Conservation (phyloP, 2,888 invertebrate species). For the Lathronympha strigana region DNA sequence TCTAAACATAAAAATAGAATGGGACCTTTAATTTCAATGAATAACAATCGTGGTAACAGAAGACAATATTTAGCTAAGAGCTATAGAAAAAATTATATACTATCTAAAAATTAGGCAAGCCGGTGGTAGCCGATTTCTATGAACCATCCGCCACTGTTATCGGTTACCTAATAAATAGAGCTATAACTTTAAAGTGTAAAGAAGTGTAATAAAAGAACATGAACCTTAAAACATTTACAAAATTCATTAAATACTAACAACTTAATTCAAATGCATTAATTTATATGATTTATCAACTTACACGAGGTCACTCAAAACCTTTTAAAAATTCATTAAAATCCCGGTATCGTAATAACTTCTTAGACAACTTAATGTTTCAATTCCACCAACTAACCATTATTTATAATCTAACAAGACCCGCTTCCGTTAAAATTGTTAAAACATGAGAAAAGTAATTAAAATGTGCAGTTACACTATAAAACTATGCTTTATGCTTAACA, state of each 20-base stretch:
- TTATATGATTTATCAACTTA: conserved; percentile 25
- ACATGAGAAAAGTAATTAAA: conserved; percentile 52
- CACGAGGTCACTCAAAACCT: conserved; percentile 24
- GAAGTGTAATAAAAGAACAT: no score
- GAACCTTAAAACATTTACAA: background rate
- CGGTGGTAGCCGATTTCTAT: no score
- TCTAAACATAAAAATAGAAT: no score
- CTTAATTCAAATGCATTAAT: conserved; percentile 23
- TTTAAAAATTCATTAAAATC: conserved; percentile 32
- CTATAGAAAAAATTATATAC: no score
- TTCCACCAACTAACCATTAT: conserved; percentile 43
- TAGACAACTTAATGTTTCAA: conserved; percentile 36
- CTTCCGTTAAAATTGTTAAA: conserved; percentile 46
- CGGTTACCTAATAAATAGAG: no score
- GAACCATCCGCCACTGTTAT: no score
- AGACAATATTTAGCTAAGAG: no score
- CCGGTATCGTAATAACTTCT: conserved; percentile 32
- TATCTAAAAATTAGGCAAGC: no score
- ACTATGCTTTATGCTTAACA: conserved; percentile 27
- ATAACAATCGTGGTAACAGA: no score
- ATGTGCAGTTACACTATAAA: conserved; percentile 46
- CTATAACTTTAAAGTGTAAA: background rate
- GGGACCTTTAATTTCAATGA: no score
- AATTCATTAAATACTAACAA: conserved; percentile 7
- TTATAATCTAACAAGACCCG: conserved; percentile 46